Conservation (phyloP, 2,113 vertebrate genomes). For the Paedocypris sp. region DNA sequence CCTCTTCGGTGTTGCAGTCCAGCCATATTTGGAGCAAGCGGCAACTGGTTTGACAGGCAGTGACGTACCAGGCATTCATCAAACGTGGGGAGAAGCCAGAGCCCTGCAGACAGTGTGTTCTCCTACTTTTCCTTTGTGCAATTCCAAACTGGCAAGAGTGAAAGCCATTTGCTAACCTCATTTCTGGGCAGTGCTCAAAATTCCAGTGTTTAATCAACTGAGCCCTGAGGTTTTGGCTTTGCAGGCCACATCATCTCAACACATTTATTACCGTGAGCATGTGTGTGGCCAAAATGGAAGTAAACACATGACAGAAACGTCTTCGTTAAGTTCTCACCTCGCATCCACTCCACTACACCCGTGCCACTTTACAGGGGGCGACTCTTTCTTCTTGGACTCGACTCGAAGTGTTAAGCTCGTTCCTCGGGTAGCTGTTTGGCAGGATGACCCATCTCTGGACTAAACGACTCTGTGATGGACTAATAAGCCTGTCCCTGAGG, state of each 20-base stretch:
- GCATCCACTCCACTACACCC: not conserved
- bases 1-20: constrained; percentile 47
- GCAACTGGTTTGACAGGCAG: constrained; percentile 44
- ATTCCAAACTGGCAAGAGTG: constrained; percentile 62
- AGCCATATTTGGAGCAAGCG: constrained; percentile 57
- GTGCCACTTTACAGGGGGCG: not conserved
- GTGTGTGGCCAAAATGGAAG: constrained; percentile 58
- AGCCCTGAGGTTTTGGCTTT: constrained; percentile 56
- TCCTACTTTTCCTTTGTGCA: constrained; percentile 60
- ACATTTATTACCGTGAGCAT: constrained; percentile 66
- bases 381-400: not conserved
- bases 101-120: constrained; percentile 57
- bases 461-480: constrained; percentile 24
- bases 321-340: constrained; percentile 5
- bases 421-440: constrained; percentile 16
- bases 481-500: constrained; percentile 29
- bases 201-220: constrained; percentile 71
- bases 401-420: not conserved
- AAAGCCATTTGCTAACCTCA: constrained; percentile 69
- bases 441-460: constrained; percentile 19
- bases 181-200: constrained; percentile 67
- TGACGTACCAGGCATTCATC: constrained; percentile 65
- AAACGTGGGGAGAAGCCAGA: constrained; percentile 55
- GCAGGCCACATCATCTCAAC: constrained; percentile 70
- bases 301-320: not conserved